These are phyloP conservation scores for Acanthaster planci DNA, from an alignment of 35 echinoderm and acorn worm species.

Conservation along the genomic window DNA sequence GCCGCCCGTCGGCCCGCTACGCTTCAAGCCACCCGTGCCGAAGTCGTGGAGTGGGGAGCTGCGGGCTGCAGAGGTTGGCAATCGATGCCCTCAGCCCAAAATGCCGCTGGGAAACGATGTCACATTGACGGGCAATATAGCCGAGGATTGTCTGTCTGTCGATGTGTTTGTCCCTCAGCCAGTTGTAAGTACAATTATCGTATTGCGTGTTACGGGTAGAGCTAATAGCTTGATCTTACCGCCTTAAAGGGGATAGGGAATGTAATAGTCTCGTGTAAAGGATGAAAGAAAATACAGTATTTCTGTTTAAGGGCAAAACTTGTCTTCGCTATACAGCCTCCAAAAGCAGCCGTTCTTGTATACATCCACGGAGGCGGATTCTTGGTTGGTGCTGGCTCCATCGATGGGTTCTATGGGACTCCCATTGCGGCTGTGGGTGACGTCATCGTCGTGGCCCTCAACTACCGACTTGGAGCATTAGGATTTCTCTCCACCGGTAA, in stretches of 20 bases:
- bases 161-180: constrained; percentile 62
- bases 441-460: constrained; percentile 42
- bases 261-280: neutral
- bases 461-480: constrained; percentile 54
- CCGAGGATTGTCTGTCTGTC: constrained; percentile 78
- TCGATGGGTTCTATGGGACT: constrained; percentile 16
- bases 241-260: neutral
- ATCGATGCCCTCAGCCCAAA: neutral
- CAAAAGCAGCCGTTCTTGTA: constrained; percentile 55
- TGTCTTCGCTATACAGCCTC: neutral
- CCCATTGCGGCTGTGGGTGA: constrained; percentile 46
- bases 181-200: neutral
- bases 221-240: neutral
- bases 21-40: constrained; percentile 45
- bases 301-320: neutral
- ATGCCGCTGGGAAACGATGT: neutral
- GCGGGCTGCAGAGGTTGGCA: neutral
- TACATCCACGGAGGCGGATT: constrained; percentile 69
- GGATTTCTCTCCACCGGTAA: constrained; percentile 68
- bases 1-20: constrained; percentile 45
- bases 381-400: constrained; percentile 33
- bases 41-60: constrained; percentile 36
- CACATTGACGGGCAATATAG: neutral
- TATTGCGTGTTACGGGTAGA: neutral
- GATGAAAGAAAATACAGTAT: neutral